Evolutionary conservation across 2,113 vertebrate genomes (phyloP).

Genomic region (Ellobius talpinus): DNA sequence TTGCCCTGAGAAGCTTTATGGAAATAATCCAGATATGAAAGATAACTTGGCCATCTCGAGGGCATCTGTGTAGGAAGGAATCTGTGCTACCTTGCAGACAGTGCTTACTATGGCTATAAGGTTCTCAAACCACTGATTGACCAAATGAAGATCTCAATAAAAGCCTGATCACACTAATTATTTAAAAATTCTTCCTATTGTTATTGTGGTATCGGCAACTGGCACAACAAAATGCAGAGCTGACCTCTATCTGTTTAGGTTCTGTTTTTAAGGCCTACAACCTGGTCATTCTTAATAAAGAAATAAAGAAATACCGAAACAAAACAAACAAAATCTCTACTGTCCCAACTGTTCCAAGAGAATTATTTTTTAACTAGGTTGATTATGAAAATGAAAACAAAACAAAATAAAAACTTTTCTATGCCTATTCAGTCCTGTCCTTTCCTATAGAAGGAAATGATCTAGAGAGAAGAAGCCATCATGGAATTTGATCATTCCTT

Average conservation of each 20-base stretch:
- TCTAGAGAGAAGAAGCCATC: neutral
- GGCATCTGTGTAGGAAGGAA: neutral
- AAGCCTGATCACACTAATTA: neutral
- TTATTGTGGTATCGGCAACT: neutral
- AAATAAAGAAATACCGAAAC: too few relatives aligned
- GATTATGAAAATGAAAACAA: neutral
- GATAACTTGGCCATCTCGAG: neutral
- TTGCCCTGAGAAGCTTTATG: neutral
- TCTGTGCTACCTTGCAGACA: neutral
- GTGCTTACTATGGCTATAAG: too few relatives aligned
- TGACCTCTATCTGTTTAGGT: neutral
- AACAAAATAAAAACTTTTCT: neutral
- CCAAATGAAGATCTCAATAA: neutral
- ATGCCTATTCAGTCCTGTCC: neutral
- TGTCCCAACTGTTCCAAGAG: too few relatives aligned
- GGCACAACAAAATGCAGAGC: neutral
- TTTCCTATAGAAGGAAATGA: neutral
- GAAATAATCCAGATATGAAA: constrained; percentile 11
- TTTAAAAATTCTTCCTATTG: neutral
- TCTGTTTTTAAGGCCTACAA: neutral
- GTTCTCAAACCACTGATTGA: neutral
- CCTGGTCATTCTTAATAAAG: neutral
- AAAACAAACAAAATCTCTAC: too few relatives aligned
- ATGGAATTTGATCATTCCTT: neutral
- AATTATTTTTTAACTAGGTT: neutral